phyloP scores from a whole-genome alignment of 2,888 invertebrate species.

The Carterocephalus palaemon region DNA sequence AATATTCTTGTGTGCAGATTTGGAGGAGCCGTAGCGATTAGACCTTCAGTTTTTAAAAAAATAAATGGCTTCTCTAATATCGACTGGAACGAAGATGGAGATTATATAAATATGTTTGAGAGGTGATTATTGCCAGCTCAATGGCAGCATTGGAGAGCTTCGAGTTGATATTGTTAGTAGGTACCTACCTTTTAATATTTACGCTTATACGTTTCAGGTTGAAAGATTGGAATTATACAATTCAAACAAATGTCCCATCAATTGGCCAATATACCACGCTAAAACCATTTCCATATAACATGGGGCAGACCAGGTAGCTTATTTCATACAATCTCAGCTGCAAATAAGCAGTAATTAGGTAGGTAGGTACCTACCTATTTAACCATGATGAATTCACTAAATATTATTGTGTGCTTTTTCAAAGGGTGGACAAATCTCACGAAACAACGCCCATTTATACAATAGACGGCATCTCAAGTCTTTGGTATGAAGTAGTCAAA shows the following conservation, averaged over 20 bases:
- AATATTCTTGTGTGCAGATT: conserved; percentile 41
- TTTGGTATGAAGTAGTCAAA: conserved; percentile 34
- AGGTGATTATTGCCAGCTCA: no score
- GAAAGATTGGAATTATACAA: conserved; percentile 26
- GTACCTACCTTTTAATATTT: no score
- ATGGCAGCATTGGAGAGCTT: no score
- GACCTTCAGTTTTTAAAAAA: conserved; percentile 85
- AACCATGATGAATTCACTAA: no score
- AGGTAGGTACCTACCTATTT: no score
- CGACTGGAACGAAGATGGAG: conserved; percentile 95
- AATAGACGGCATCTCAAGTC: conserved; percentile 40
- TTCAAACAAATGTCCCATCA: conserved; percentile 25
- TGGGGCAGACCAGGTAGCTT: no score
- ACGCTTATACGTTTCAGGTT: conserved; percentile 27
- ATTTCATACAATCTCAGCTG: no score
- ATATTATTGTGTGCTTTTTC: no score
- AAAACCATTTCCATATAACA: neutral
- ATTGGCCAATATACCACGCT: conserved; percentile 27
- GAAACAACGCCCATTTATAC: conserved; percentile 31
- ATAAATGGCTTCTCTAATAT: conserved; percentile 93
- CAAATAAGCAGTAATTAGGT: no score
- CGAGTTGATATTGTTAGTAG: no score
- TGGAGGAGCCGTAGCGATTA: conserved; percentile 93
- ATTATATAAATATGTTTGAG: conserved; percentile 94
- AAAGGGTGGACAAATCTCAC: conserved; percentile 6